phyloP scores from a whole-genome alignment of 1,140 invertebrate genomes.

The Hylaeus anthracinus region DNA sequence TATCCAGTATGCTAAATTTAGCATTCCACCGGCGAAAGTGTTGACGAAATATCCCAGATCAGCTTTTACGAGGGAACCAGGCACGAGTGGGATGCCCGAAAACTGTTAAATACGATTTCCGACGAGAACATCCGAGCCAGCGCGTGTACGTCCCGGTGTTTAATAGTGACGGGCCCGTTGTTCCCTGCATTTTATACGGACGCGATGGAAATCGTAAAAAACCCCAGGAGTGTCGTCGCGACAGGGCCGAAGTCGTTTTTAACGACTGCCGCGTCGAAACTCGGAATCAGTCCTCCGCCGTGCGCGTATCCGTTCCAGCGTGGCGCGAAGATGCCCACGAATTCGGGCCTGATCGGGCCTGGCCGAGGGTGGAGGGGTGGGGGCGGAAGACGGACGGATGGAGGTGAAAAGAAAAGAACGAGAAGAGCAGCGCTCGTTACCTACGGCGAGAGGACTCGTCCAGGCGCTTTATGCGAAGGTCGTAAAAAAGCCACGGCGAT shows the following conservation, averaged over 20 bases:
- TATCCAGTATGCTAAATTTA: no score
- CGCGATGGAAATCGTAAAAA: conserved; percentile 45
- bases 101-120: conserved; percentile 28
- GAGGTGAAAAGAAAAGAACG: background rate
- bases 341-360: conserved; percentile 4
- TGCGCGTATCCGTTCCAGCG: no score
- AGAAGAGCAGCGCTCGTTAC: conserved; percentile 40
- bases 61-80: conserved; percentile 15
- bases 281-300: background rate
- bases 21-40: background rate
- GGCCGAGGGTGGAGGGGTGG: background rate
- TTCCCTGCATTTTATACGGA: conserved; percentile 23
- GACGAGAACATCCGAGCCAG: background rate
- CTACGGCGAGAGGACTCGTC: conserved; percentile 35
- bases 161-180: conserved; percentile 13
- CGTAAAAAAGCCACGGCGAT: conserved; percentile 58
- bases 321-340: background rate
- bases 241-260: conserved; percentile 20
- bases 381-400: conserved; percentile 1
- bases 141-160: background rate
- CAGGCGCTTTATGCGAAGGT: conserved; percentile 52
- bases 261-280: conserved; percentile 29
- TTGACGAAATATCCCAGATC: conserved; percentile 20
- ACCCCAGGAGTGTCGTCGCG: background rate
- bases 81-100: background rate